Conservation (phyloP, 2,888 invertebrate genomes). For the Neuroscelio doddi region DNA sequence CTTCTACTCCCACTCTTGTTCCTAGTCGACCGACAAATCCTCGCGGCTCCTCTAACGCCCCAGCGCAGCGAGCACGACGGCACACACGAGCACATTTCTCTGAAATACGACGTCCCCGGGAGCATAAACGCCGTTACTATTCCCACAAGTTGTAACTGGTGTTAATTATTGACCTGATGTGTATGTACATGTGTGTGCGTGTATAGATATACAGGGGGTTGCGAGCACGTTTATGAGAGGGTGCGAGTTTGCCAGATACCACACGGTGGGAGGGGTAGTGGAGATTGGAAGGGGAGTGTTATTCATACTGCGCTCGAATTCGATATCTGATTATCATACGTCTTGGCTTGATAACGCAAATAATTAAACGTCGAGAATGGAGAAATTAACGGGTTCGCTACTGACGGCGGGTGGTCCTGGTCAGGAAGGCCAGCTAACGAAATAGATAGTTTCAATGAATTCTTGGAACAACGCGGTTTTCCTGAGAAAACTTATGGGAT, state of each 20-base stretch:
- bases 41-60: constrained; percentile 47
- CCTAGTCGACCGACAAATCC: constrained; percentile 60
- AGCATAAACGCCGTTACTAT: constrained; percentile 71
- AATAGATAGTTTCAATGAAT: constrained; percentile 18
- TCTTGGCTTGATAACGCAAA: constrained; percentile 65
- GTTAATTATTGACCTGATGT: constrained; percentile 71
- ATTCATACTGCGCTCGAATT: constrained; percentile 60
- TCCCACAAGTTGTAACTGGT: constrained; percentile 72
- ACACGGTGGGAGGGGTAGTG: constrained; percentile 22
- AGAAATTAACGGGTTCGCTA: constrained; percentile 42
- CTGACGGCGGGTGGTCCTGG: constrained; percentile 39
- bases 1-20: constrained; percentile 49
- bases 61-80: constrained; percentile 52
- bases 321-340: constrained; percentile 69
- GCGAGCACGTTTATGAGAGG: constrained; percentile 17
- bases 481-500: constrained; percentile 14
- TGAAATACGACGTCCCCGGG: constrained; percentile 72
- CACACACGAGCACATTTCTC: constrained; percentile 68
- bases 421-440: constrained; percentile 19
- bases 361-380: constrained; percentile 62
- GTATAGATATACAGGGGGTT: constrained; percentile 12
- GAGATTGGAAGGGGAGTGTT: constrained; percentile 43
- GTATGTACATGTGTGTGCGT: constrained; percentile 44
- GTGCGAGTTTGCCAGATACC: constrained; percentile 41
- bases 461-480: constrained; percentile 6